Base-by-base conservation (phyloP, 2,888 invertebrate species). In the Drosophila niveifrons region DNA sequence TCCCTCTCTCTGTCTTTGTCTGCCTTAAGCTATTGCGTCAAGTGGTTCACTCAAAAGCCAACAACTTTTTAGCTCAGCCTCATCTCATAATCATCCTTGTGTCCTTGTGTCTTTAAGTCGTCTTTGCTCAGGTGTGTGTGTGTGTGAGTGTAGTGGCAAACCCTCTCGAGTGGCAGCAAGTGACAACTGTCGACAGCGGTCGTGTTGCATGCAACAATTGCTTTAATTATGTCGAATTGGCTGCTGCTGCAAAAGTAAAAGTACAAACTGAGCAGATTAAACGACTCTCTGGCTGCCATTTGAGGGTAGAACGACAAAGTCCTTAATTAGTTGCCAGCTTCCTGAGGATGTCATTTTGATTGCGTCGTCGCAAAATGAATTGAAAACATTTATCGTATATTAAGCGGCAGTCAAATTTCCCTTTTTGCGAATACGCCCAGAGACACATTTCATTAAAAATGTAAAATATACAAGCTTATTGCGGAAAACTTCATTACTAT, bases 171-270 rank as follows among this genome's bases (percentile, higher is more conserved):
- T 62, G 77, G 47, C 66, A 70, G 62, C 71, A 63, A 63, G 53
- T 79, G 79, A 67, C 57, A 75, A 69, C 65, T 69, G 75, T 43
- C 52, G 66, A 66, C 71, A 50, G 31, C 53, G 43, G 48, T 17
- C 23, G 43, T 47, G 18, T 43, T 51, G 58, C 66, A 63, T 65
- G 56, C 67, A 62, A 67, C 61, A 75, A 68, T 75, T 75, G 47
- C 46, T 75, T 66, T 78, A 87, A 81, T 82, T 81, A 84, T 52
- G 52, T 69, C 59, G 48, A 56, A 53, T 67, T 52, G 67, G 31
- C 55, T 36, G 41, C 55, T 36, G 41, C 56, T 41, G 39, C 39
- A 39, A 1, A 13, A 39, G 39, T 13, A 23, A 23, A 23, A 23
- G 39, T 41, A 15, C 39, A 41, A 41, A 15, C 6, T 41, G 15